phyloP scores from a whole-genome alignment of 2,797 vertebrate species.

The Danionella dracula region DNA sequence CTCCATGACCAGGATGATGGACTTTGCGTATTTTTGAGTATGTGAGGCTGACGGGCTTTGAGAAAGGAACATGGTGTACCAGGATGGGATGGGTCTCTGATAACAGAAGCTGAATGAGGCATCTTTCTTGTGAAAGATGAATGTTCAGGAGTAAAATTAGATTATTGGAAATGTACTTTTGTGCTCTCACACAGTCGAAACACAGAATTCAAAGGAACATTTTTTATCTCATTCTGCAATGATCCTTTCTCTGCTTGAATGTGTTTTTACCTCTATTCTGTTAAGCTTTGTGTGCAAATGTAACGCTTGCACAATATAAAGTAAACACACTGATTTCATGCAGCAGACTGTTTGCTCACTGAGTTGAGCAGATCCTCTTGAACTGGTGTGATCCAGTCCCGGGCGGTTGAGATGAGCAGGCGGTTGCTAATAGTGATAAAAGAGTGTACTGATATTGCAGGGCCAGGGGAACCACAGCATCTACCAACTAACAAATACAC shows the following conservation, averaged over 20 bases:
- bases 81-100: neutral
- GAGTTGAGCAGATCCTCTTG: too few species aligned
- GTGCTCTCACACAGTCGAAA: too few species aligned
- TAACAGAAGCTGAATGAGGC: too few species aligned
- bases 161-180: too few species aligned
- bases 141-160: too few species aligned
- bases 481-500: neutral
- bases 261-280: too few species aligned
- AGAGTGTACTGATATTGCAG: conserved; percentile 48
- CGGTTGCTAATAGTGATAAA: conserved; percentile 73
- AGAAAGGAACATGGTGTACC: neutral
- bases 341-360: too few species aligned
- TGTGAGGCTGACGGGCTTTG: neutral
- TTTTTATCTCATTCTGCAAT: conserved; percentile 10
- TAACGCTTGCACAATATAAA: too few species aligned
- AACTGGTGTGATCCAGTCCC: conserved; percentile 47
- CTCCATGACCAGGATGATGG: conserved; percentile 23
- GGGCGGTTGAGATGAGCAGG: conserved; percentile 54
- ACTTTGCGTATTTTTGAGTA: conserved; percentile 5
- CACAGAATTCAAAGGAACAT: too few species aligned
- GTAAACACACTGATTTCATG: too few species aligned
- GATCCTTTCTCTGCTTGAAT: neutral
- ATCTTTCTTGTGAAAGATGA: too few species aligned
- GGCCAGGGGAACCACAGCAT: conserved; percentile 33
- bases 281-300: too few species aligned